These are phyloP conservation scores for Lucilia sericata DNA, from an alignment of 1,140 invertebrate genomes.

Conservation along the genomic window DNA sequence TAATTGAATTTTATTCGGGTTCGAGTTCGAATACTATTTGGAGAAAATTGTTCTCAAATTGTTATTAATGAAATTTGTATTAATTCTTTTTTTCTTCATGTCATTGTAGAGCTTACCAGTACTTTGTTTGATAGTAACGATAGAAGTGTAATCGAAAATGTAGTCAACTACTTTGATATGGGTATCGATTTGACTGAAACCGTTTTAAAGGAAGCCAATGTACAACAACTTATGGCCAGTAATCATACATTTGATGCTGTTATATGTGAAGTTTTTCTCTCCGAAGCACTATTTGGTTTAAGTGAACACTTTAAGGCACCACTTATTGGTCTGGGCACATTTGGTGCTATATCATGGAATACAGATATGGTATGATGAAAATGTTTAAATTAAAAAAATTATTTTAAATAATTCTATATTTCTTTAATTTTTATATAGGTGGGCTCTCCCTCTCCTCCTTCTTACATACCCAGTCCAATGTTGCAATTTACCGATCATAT, in stretches of 20 bases:
- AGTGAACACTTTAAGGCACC: slow-evolving; percentile 63
- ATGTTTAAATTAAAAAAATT: background rate
- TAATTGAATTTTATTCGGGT: no score
- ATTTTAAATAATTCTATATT: background rate
- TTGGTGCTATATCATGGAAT: slow-evolving; percentile 61
- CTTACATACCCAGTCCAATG: slow-evolving; percentile 65
- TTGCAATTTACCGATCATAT: slow-evolving; percentile 63
- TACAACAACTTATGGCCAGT: slow-evolving; percentile 51
- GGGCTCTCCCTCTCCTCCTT: slow-evolving; percentile 63
- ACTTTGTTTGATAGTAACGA: slow-evolving; percentile 52
- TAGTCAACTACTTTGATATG: slow-evolving; percentile 56
- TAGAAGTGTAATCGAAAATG: slow-evolving; percentile 53
- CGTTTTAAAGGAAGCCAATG: slow-evolving; percentile 50
- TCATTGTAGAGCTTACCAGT: slow-evolving; percentile 49
- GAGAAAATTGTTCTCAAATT: no score
- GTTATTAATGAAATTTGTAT: no score
- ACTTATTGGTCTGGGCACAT: slow-evolving; percentile 62
- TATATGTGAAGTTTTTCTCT: slow-evolving; percentile 62
- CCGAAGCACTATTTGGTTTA: slow-evolving; percentile 60
- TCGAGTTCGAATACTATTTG: no score
- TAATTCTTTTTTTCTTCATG: no score
- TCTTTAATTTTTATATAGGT: slow-evolving; percentile 51
- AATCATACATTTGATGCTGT: slow-evolving; percentile 64
- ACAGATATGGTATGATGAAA: slow-evolving; percentile 50
- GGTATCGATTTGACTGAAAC: slow-evolving; percentile 54